Base-by-base conservation (phyloP, 2,888 invertebrate genomes). In the Heliconius aoede region DNA sequence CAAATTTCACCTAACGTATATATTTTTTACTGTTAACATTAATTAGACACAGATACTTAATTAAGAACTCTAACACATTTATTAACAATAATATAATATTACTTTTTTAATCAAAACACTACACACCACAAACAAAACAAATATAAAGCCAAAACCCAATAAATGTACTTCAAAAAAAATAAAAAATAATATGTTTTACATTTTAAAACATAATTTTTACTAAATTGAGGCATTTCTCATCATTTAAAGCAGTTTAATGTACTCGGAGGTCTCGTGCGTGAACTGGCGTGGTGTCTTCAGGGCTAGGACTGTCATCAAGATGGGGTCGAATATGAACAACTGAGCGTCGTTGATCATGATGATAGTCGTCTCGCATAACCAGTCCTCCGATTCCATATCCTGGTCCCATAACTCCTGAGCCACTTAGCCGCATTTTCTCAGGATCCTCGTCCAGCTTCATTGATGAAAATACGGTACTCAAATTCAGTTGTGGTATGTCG, bases 401-500 rank as follows among this genome's bases (percentile, higher is more conserved):
- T 11, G 91, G 94, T 5, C 89, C 92, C 89, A 91, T 89, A 8
- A 87, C 94, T 0, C 91, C 92, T 32, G 95, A 94, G 21, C 95
- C 95, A 71, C 96, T 96, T 58, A 97, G 91, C 9, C 96, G 94
- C 86, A 96, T 95, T 88, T 96, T 96, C 88, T 97, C 97, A 0
- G 96, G 96, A 85, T 96, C 96, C 32, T 89, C 94, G 79, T 93
- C 90, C 1, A 94, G 92, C 81, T 94, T 93, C 80, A 96, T 95
- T 80, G 96, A 95, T 71, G 97, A 96, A 90, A 98, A 97, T 64
- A 97, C 95, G 79, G 96, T 95, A 81, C 97, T 97, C 77, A 98
- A 91, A 90, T 98, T 98, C 83, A 98, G 94, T 92, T 98, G 97
- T 7, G 98, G 98, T 82, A 98, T 97, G 89, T 98, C 98, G 91